Evolutionary conservation across 2,113 vertebrate species (phyloP).

Genomic region (Hemichromis elongatus): DNA sequence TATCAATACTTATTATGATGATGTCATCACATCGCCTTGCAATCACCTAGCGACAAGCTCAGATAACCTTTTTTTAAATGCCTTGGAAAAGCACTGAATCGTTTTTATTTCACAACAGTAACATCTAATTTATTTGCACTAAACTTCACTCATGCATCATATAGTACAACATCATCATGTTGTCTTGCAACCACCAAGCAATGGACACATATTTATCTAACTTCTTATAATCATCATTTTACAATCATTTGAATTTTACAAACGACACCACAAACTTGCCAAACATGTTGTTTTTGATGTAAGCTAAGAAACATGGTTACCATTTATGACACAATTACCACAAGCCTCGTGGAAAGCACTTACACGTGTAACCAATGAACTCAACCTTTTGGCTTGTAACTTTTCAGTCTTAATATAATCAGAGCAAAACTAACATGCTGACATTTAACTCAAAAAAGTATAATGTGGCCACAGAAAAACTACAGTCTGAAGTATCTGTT

Average conservation of each 20-base stretch:
- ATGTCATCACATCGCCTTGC: neutral
- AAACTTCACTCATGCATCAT: neutral
- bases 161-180: neutral
- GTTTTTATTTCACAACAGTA: neutral
- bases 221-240: neutral
- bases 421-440: neutral
- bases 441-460: neutral
- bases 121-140: neutral
- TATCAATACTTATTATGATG: neutral
- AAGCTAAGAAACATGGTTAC: neutral
- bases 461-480: neutral
- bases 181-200: neutral
- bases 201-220: neutral
- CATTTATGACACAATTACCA: neutral
- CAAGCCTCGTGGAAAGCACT: neutral
- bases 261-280: neutral
- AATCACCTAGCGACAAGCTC: neutral
- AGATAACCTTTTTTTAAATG: neutral
- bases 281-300: neutral
- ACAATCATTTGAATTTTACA: neutral
- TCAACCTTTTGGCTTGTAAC: neutral
- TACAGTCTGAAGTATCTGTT: neutral
- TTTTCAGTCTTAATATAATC: neutral
- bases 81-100: neutral
- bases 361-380: neutral